Percentiles rank a stretch among this genome's conserved stretches.
Conservation (phyloP, 1,140 invertebrate genomes). For the Laupala kohalensis region DNA sequence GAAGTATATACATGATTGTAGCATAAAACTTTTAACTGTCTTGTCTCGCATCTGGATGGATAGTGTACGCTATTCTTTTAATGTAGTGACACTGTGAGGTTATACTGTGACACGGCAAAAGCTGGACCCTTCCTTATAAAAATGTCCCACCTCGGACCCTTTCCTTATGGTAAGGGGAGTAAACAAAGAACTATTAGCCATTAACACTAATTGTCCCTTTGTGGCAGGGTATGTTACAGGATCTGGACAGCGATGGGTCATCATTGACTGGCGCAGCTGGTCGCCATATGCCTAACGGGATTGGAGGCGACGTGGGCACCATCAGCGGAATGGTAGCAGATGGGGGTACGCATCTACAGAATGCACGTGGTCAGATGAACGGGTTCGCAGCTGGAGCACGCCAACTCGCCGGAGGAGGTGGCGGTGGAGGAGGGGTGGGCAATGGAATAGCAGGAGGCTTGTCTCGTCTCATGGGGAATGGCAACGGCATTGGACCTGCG, state of each 20-base stretch:
- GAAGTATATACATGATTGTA: too few relatives aligned
- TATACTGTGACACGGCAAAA: too few relatives aligned
- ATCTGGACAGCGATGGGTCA: slow-evolving; percentile 16
- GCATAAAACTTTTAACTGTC: too few relatives aligned
- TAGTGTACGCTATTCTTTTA: too few relatives aligned
- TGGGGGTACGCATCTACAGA: background rate
- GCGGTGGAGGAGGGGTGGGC: background rate
- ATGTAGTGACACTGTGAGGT: too few relatives aligned
- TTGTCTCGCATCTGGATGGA: too few relatives aligned
- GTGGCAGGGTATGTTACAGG: slow-evolving; percentile 14
- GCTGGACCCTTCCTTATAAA: too few relatives aligned
- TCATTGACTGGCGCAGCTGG: background rate
- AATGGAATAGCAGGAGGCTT: background rate
- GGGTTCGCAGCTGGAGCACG: background rate
- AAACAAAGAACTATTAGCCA: too few relatives aligned
- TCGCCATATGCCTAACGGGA: slow-evolving; percentile 1
- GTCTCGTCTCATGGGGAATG: background rate
- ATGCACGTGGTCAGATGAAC: background rate
- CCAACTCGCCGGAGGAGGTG: slow-evolving; percentile 5
- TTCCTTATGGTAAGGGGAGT: too few relatives aligned
- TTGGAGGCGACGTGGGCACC: background rate
- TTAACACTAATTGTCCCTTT: background rate
- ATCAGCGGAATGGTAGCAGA: background rate
- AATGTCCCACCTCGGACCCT: too few relatives aligned
- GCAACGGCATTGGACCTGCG: background rate